phyloP scores from a whole-genome alignment of 2,797 vertebrate species.

The Cephalopachus bancanus region DNA sequence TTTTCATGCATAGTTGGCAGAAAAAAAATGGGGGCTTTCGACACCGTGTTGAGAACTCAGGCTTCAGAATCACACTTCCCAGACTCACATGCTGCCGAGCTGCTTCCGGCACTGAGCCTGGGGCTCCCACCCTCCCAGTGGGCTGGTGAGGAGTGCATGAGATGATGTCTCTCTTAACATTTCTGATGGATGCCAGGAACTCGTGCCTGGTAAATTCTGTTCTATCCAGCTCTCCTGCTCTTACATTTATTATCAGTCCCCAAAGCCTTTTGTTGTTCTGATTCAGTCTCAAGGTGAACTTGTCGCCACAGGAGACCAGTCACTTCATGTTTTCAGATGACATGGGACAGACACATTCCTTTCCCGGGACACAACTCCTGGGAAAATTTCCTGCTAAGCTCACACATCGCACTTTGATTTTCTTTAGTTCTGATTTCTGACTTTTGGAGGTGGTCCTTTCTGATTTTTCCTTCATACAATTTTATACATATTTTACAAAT shows the following conservation, averaged over 20 bases:
- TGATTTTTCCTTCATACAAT: not conserved
- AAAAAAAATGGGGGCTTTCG: not conserved
- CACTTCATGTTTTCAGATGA: not conserved
- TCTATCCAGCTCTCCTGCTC: not conserved
- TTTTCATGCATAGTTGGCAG: not conserved
- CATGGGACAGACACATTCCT: too few species aligned
- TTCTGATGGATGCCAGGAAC: not conserved
- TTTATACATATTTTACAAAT: not conserved
- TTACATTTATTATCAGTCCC: not conserved
- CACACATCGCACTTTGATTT: not conserved
- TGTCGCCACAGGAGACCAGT: not conserved
- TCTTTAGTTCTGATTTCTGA: not conserved
- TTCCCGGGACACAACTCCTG: not conserved
- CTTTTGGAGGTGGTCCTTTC: not conserved
- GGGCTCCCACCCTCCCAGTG: not conserved
- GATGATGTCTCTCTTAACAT: not conserved
- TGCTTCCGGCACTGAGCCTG: not conserved
- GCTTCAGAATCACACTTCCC: not conserved
- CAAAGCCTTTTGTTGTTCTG: not conserved
- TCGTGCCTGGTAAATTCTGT: rapidly evolving
- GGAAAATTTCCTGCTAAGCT: too few species aligned
- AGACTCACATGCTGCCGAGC: too few species aligned
- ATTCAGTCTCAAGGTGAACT: not conserved
- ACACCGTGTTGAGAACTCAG: not conserved
- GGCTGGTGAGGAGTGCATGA: not conserved